Conservation (phyloP, 2,797 vertebrate genomes). For the Meriones psammophilus region DNA sequence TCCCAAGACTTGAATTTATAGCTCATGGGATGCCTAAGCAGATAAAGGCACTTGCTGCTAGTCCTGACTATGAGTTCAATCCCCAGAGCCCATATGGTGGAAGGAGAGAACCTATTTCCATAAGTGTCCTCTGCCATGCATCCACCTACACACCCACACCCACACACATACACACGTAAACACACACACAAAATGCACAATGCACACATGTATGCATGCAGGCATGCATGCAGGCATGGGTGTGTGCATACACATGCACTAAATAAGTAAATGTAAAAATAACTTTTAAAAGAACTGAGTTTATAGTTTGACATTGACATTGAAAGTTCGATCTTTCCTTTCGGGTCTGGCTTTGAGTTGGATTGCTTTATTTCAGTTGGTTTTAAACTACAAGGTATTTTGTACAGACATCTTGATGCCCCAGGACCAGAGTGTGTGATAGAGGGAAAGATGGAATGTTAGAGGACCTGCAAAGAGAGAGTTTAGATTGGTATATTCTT, state of each 20-base stretch:
- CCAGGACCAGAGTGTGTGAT: not conserved
- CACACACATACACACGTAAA: not conserved
- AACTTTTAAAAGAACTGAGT: not conserved
- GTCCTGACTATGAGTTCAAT: not conserved
- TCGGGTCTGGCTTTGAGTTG: constrained; percentile 13
- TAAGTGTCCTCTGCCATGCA: not conserved
- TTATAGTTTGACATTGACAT: constrained; percentile 43
- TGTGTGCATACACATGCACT: no score
- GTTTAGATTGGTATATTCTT: not conserved
- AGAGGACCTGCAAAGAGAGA: not conserved
- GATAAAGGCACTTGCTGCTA: not conserved
- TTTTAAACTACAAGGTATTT: constrained; percentile 23
- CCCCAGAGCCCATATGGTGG: not conserved
- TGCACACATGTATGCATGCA: no score
- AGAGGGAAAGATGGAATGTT: not conserved
- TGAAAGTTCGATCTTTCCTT: constrained; percentile 19
- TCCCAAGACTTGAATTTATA: constrained; percentile 16
- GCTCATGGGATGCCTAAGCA: not conserved
- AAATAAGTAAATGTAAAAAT: not conserved
- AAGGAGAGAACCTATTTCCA: not conserved
- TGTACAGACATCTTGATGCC: not conserved
- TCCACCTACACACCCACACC: no score
- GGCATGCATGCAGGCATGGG: no score
- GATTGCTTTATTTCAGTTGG: constrained; percentile 51
- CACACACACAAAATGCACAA: no score